phyloP scores from a whole-genome alignment of 2,888 invertebrate species.

The Cylindroiulus punctatus region DNA sequence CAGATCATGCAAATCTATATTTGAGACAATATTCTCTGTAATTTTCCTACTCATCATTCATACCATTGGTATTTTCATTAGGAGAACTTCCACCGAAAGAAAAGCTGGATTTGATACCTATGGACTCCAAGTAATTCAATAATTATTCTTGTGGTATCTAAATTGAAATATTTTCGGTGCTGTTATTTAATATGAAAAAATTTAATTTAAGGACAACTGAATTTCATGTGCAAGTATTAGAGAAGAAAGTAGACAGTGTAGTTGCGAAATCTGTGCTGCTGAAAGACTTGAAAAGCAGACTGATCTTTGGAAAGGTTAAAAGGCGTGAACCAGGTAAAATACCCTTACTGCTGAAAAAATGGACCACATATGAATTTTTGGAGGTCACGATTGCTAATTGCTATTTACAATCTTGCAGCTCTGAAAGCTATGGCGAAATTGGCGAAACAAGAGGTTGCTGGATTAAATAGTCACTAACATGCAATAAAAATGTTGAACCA shows the following conservation, averaged over 20 bases:
- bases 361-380: too few relatives aligned
- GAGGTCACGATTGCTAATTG: neutral
- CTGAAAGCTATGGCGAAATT: neutral
- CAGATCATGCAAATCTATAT: too few relatives aligned
- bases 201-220: constrained; percentile 48
- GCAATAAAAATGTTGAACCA: neutral
- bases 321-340: constrained; percentile 23
- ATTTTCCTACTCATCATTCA: neutral
- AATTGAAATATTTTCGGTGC: neutral
- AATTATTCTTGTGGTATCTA: neutral
- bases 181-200: neutral
- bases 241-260: constrained; percentile 15
- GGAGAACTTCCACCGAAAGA: constrained; percentile 2
- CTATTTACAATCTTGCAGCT: neutral
- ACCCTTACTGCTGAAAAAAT: too few relatives aligned
- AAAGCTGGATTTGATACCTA: constrained; percentile 46
- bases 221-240: constrained; percentile 49
- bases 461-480: neutral
- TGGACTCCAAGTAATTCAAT: constrained; percentile 40
- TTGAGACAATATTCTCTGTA: neutral
- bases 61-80: neutral
- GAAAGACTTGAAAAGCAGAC: neutral
- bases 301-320: constrained; percentile 12
- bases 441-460: constrained; percentile 17
- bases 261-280: neutral